Evolutionary conservation across 2,888 invertebrate genomes (phyloP).

Genomic region (Sminthurinus aureus): DNA sequence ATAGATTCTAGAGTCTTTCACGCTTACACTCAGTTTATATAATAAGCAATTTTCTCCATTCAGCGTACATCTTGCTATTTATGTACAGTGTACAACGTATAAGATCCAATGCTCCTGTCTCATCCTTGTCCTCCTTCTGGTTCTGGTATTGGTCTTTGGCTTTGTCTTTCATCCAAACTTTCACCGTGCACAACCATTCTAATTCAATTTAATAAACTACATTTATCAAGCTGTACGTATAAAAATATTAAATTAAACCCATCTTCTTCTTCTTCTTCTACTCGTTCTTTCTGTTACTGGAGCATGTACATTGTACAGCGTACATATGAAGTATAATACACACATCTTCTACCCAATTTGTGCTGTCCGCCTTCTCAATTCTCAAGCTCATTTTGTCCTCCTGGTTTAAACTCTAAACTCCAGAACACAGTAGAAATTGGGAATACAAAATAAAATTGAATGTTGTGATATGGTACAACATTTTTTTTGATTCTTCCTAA

Average conservation of each 20-base stretch:
- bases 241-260: constrained; percentile 10
- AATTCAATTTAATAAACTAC: constrained; percentile 23
- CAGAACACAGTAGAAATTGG: too few relatives aligned
- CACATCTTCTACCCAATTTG: too few relatives aligned
- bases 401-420: background rate
- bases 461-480: too few relatives aligned
- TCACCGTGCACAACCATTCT: background rate
- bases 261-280: background rate
- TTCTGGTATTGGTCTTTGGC: background rate
- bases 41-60: background rate
- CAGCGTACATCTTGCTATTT: too few relatives aligned
- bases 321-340: too few relatives aligned
- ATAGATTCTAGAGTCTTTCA: background rate
- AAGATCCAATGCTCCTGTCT: background rate
- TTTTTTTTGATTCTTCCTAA: too few relatives aligned
- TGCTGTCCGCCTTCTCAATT: background rate
- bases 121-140: background rate
- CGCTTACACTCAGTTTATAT: background rate
- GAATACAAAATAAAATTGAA: too few relatives aligned
- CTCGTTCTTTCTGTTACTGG: background rate
- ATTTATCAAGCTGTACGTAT: constrained; percentile 11
- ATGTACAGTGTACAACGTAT: too few relatives aligned
- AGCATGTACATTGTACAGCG: too few relatives aligned
- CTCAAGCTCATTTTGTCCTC: background rate
- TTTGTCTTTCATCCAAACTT: background rate